Evolutionary conservation across 1,140 invertebrate species (phyloP).

Genomic region (Formica exsecta): DNA sequence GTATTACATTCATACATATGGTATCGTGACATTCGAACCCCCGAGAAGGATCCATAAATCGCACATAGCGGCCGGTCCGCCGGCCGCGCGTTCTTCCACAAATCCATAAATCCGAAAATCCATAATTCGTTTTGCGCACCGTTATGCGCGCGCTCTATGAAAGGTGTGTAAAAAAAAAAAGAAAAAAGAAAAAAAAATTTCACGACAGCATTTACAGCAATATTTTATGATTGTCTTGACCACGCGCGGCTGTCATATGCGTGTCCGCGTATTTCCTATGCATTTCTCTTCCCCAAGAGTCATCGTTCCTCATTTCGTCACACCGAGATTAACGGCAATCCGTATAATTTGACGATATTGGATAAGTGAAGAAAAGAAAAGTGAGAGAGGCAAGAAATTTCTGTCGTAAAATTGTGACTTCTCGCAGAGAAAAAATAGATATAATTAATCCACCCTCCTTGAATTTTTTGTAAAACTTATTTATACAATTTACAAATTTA

Average conservation of each 20-base stretch:
- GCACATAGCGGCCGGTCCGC: constrained; percentile 9
- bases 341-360: constrained; percentile 12
- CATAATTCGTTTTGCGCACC: constrained; percentile 49
- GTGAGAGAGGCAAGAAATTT: neutral
- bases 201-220: constrained; percentile 58
- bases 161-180: constrained; percentile 57
- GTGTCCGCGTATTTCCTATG: constrained; percentile 16
- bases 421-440: neutral
- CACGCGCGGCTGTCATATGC: constrained; percentile 47
- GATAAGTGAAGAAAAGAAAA: neutral
- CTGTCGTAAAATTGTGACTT: neutral
- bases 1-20: constrained; percentile 62
- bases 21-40: constrained; percentile 63
- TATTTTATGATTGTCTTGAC: constrained; percentile 65
- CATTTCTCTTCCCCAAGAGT: constrained; percentile 36
- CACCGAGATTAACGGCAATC: neutral
- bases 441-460: neutral
- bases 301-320: constrained; percentile 57
- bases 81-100: constrained; percentile 48
- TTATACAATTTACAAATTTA: neutral
- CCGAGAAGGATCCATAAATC: constrained; percentile 62
- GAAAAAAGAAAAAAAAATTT: constrained; percentile 25
- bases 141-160: constrained; percentile 5
- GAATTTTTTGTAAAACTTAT: neutral
- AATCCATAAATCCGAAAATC: constrained; percentile 65